Evolutionary conservation across 2,888 invertebrate species (phyloP), one percentile per base, ranked within the genome.

Genomic region (Drosophila infuscata): DNA sequence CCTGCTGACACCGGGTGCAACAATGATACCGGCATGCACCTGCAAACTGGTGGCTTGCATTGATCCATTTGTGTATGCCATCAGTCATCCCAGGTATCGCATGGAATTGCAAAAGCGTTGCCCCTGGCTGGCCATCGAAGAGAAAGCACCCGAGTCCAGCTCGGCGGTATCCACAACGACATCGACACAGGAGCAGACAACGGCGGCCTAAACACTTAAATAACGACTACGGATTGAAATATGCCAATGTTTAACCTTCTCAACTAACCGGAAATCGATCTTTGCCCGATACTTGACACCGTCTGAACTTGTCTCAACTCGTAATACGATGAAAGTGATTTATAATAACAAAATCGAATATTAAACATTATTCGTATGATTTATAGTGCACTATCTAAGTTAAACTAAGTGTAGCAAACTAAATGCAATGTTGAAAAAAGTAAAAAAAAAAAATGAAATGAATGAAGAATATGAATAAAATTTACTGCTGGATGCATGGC

Each of bases 41-140:
- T 97, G 97, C 88, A 98, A 98, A 94, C 94, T 96, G 53, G 97
- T 98, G 0, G 98, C 98, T 0, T 98, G 98, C 92, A 95, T 98
- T 90, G 98, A 98, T 93, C 98, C 98, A 0, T 97, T 97, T 94
- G 96, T 97, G 4, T 97, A 97, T 88, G 97, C 97, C 3, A 97
- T 97, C 79, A 98, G 97, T 91, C 98, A 98, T 94, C 98, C 98
- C 3, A 96, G 95, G 94, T 97, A 96, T 94, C 95, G 97, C 83
- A 93, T 96, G 93, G 97, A 97, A 92, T 93, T 97, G 66, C 96
- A 97, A 90, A 96, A 96, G 74, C 95, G 96, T 64, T 95, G 97
- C 92, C 97, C 97, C 17, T 97, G 93, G 93, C 93, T 96, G 76
- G 96, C 96, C 74, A 96, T 96, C 64, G 94, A 95, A 76, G 96